Evolutionary conservation across 2,113 vertebrate species (phyloP).

Genomic region (Pleuronectes platessa): DNA sequence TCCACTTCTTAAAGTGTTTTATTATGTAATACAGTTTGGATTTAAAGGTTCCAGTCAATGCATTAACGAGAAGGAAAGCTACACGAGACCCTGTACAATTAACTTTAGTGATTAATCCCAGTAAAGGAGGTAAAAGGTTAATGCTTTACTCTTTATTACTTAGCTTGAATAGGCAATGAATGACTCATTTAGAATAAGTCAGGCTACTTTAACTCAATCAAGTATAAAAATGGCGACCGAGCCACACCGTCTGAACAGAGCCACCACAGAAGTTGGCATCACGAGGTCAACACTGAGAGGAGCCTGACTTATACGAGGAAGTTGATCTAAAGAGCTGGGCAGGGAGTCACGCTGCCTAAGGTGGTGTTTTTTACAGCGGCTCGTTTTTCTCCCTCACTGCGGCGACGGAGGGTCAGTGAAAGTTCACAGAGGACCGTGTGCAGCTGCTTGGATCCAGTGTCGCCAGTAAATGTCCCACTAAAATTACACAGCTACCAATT

Average conservation of each 20-base stretch:
- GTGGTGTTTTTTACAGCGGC: slow-evolving; percentile 41
- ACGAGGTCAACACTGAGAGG: background rate
- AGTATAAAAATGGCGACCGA: background rate
- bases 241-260: background rate
- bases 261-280: background rate
- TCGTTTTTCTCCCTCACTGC: slow-evolving; percentile 33
- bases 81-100: background rate
- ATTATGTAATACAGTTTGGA: background rate
- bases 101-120: background rate
- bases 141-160: background rate
- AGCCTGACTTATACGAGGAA: slow-evolving; percentile 20
- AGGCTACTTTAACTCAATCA: background rate
- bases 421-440: slow-evolving; percentile 42
- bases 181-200: background rate
- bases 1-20: too few species aligned
- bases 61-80: background rate
- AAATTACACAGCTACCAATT: slow-evolving; percentile 48
- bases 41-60: background rate
- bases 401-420: slow-evolving; percentile 42
- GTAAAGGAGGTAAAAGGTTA: background rate
- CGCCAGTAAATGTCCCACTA: slow-evolving; percentile 48
- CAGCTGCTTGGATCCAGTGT: slow-evolving; percentile 41
- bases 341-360: slow-evolving; percentile 49
- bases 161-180: background rate
- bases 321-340: slow-evolving; percentile 44